Percentiles rank a stretch among this genome's conserved stretches.
Conservation (phyloP, 2,888 invertebrate genomes). For the Atrina japonica region DNA sequence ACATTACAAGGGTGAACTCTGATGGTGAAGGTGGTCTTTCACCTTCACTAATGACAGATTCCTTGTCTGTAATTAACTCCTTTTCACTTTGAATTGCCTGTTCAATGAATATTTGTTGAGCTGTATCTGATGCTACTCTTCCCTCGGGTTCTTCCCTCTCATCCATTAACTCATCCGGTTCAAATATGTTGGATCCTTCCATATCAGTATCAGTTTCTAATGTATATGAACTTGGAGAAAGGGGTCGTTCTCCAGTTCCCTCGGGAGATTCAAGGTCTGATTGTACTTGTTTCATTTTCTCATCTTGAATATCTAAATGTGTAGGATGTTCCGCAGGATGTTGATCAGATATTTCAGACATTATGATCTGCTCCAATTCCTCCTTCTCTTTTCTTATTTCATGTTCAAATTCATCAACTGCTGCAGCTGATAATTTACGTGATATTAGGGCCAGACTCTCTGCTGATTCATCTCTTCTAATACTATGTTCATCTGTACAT, state of each 20-base stretch:
- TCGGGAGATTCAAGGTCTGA: slow-evolving; percentile 51
- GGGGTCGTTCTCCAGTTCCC: slow-evolving; percentile 60
- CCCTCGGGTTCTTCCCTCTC: slow-evolving; percentile 43
- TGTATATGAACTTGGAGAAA: slow-evolving; percentile 75
- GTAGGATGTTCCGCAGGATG: not conserved
- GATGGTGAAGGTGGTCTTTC: slow-evolving; percentile 79
- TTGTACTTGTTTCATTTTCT: slow-evolving; percentile 28
- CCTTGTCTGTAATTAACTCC: not conserved
- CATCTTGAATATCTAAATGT: slow-evolving; percentile 28
- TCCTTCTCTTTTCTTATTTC: slow-evolving; percentile 32
- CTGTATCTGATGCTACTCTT: slow-evolving; percentile 70
- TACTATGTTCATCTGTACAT: slow-evolving; percentile 22
- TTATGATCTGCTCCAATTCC: slow-evolving; percentile 31
- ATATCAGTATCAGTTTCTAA: slow-evolving; percentile 67
- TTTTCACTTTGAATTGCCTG: slow-evolving; percentile 62
- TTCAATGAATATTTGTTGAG: slow-evolving; percentile 77
- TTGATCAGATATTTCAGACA: slow-evolving; percentile 11
- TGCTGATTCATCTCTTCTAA: slow-evolving; percentile 37
- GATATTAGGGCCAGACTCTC: slow-evolving; percentile 47
- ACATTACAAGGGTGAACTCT: slow-evolving; percentile 75
- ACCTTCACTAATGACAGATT: slow-evolving; percentile 6
- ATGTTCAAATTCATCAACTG: slow-evolving; percentile 39
- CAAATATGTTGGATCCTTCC: slow-evolving; percentile 60
- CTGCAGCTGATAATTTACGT: slow-evolving; percentile 30
- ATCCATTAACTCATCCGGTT: slow-evolving; percentile 39